Percentiles rank a stretch among this genome's conserved stretches.
phyloP scores from a whole-genome alignment of 1,140 invertebrate species.

The Drosophila bifasciata region DNA sequence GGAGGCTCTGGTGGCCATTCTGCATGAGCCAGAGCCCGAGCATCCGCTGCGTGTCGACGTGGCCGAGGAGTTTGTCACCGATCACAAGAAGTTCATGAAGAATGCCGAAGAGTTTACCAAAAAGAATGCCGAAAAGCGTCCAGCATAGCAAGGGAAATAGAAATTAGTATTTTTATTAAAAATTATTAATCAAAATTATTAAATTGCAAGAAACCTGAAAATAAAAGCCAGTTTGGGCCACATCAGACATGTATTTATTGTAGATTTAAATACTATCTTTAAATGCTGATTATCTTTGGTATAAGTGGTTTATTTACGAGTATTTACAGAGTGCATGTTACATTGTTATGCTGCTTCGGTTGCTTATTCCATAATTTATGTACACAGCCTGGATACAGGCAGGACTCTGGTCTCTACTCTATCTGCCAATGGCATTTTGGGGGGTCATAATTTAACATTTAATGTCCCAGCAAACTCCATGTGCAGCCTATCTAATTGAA shows the following conservation, averaged over 20 bases:
- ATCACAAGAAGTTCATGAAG: slow-evolving; percentile 98
- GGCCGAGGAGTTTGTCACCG: slow-evolving; percentile 98
- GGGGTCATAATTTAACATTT: slow-evolving; percentile 12
- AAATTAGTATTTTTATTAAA: too few relatives aligned
- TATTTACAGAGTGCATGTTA: slow-evolving; percentile 4
- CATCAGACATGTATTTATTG: too few relatives aligned
- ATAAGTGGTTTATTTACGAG: slow-evolving; percentile 25
- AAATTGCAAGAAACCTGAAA: too few relatives aligned
- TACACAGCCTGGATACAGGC: slow-evolving; percentile 1
- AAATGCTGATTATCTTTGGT: slow-evolving; percentile 4
- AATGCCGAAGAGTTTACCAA: slow-evolving; percentile 99
- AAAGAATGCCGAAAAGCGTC: slow-evolving; percentile 98
- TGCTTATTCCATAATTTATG: slow-evolving; percentile 38
- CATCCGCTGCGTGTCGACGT: slow-evolving; percentile 98
- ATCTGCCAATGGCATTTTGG: slow-evolving; percentile 12
- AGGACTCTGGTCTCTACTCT: slow-evolving; percentile 1
- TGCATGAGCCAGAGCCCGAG: slow-evolving; percentile 99
- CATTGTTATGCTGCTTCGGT: background rate
- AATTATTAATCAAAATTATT: slow-evolving; percentile 46
- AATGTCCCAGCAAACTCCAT: background rate
- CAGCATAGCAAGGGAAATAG: slow-evolving; percentile 86
- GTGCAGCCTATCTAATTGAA: slow-evolving; percentile 13
- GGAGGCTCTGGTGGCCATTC: slow-evolving; percentile 96
- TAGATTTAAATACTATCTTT: too few relatives aligned
- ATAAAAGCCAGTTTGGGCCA: too few relatives aligned